Evolutionary conservation across 2,797 vertebrate genomes (phyloP).

Genomic region (Oryzias sinensis): DNA sequence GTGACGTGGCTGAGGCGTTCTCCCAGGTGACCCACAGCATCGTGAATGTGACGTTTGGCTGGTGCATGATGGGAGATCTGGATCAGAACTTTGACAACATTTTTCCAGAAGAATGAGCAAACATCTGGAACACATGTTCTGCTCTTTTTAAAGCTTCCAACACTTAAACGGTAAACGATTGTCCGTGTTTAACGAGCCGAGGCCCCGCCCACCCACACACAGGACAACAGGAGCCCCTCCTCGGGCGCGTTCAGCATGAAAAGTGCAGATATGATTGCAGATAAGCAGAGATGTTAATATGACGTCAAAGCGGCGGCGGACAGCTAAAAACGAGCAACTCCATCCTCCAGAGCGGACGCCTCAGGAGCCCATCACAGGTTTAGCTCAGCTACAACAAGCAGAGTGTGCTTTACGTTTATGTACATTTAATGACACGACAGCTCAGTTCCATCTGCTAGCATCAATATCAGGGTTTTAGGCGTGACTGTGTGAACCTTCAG

Average conservation of each 20-base stretch:
- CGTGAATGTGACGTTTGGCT: not conserved
- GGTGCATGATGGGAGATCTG: not conserved
- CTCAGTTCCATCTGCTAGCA: not conserved
- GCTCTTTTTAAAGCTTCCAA: slow-evolving; percentile 40
- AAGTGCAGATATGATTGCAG: slow-evolving; percentile 68
- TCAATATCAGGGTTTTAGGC: slow-evolving; percentile 16
- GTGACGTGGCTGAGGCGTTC: too few species aligned
- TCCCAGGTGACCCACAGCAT: too few species aligned
- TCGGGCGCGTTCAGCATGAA: slow-evolving; percentile 46
- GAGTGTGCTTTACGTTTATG: slow-evolving; percentile 53
- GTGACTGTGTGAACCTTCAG: slow-evolving; percentile 47
- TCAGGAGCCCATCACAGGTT: slow-evolving; percentile 39
- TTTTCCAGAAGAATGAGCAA: slow-evolving; percentile 10
- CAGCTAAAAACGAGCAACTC: slow-evolving; percentile 47
- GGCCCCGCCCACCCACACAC: slow-evolving; percentile 45
- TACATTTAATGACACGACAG: slow-evolving; percentile 48
- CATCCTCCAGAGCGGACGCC: slow-evolving; percentile 61
- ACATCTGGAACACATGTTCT: not conserved
- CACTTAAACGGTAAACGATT: slow-evolving; percentile 57
- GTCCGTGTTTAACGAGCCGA: slow-evolving; percentile 59
- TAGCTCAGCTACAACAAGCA: slow-evolving; percentile 43
- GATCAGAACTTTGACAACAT: slow-evolving; percentile 4
- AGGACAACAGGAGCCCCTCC: slow-evolving; percentile 21
- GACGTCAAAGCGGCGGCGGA: slow-evolving; percentile 51
- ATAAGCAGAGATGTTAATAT: slow-evolving; percentile 57